Conservation (phyloP, 1,140 invertebrate genomes). For the Brachionus asplanchnoidis region DNA sequence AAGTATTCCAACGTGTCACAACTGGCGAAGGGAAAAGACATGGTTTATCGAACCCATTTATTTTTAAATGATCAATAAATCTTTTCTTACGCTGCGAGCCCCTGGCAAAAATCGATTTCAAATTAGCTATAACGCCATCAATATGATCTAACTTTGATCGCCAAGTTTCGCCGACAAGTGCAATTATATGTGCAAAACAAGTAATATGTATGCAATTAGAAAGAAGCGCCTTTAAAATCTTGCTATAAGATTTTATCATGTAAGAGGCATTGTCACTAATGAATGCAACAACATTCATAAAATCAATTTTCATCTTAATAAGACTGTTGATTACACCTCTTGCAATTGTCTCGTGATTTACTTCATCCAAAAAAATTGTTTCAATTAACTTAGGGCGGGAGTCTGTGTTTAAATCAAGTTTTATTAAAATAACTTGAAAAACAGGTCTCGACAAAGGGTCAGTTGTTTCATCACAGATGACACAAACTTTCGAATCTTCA, state of each 20-base stretch:
- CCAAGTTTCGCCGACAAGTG: no score
- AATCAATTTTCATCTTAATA: neutral
- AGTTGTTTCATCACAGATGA: neutral
- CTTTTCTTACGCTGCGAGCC: neutral
- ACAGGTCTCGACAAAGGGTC: neutral
- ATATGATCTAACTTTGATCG: neutral
- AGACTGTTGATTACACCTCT: neutral
- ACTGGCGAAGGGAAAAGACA: neutral
- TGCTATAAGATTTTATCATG: no score
- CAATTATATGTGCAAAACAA: no score
- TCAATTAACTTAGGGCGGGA: neutral
- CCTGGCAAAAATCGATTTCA: neutral
- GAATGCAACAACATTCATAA: neutral
- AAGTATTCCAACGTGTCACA: neutral
- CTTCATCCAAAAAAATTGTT: neutral
- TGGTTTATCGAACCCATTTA: neutral
- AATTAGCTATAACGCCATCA: neutral
- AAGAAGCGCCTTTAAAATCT: no score
- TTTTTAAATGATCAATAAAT: neutral
- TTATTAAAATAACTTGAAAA: neutral
- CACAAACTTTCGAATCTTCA: neutral
- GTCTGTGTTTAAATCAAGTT: neutral
- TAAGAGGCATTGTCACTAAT: neutral
- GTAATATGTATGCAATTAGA: no score
- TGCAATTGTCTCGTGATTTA: neutral